Base-by-base conservation (phyloP, 2,113 vertebrate genomes). In the Heterocephalus glaber region DNA sequence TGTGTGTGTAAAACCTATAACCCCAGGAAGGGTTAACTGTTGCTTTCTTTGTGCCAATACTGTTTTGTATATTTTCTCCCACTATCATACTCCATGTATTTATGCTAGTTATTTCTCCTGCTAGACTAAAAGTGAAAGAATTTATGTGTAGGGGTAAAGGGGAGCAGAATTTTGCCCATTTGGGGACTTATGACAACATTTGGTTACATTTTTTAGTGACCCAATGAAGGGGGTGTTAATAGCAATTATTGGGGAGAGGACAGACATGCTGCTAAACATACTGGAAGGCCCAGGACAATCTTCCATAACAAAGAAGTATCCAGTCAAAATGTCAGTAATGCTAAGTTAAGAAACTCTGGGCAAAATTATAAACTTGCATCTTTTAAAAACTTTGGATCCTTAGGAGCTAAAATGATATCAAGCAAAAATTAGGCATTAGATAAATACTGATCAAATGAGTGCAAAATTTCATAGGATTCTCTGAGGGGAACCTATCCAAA, bases 381-480 rank as follows among this genome's bases (percentile, higher is more conserved):
- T 93, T 90, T 80, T 92, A 41, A 41, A 12, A 19, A 58, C 61
- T 86, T 88, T 66, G 63, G 28, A 80, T 94, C 11, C 63, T 92
- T 14, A 63, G n/a, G n/a, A 79, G 30, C 9, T 79, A 86, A 61
- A 94, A 54, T 5, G 70, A 84, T 84, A 26, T 35, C 16, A 77
- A 70, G 35, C 77, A 92, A 66, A 79, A 85, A 89, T 61, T 81
- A 66, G 44, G 30, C 8, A 8, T 4, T 70, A 89, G 56, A 77
- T 90, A 81, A 89, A 86, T 66, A 88, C 7, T 63, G 35, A 35
- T 14, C 65, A 47, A 79, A 66, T 70, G 54, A 88, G 47, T 56
- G 35, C 60, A 82, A 70, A 83, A 54, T 41, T 81, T 74, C 26
- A 10, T 52, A 95, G 38, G 8, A 66, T 63, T 95, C 79, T 89